Conservation (phyloP, 2,797 vertebrate genomes). For the Acrossocheilus wenchowensis region DNA sequence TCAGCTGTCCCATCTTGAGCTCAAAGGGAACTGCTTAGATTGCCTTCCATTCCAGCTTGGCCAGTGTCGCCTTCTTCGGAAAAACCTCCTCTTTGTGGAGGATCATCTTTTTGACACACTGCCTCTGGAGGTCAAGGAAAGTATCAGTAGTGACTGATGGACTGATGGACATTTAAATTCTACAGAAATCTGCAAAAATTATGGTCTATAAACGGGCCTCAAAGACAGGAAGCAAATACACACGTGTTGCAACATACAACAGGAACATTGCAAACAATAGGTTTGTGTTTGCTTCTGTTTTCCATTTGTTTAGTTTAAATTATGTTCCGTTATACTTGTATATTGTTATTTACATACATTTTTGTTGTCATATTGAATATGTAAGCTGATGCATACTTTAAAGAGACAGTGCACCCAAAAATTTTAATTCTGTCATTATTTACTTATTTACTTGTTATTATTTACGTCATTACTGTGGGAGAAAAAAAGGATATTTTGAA, state of each 20-base stretch:
- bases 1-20: conserved; percentile 91
- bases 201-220: conserved; percentile 76
- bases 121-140: conserved; percentile 91
- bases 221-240: conserved; percentile 22
- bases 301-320: conserved; percentile 4
- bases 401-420: not conserved
- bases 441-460: not conserved
- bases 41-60: conserved; percentile 87
- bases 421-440: not conserved
- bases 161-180: not conserved
- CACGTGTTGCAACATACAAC: not conserved
- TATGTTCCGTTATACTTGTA: not conserved
- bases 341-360: conserved; percentile 6
- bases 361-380: not conserved
- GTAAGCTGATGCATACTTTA: not conserved
- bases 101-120: conserved; percentile 95
- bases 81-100: conserved; percentile 88
- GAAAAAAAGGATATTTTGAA: not conserved
- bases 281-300: conserved; percentile 10
- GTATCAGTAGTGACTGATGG: conserved; percentile 85
- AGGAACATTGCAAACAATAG: conserved; percentile 31
- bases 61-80: conserved; percentile 90
- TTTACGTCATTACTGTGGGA: not conserved
- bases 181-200: not conserved
- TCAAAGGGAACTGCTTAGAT: conserved; percentile 95